Percentiles rank a stretch among this genome's conserved stretches.
phyloP scores from a whole-genome alignment of 92 coral and sea anemone genomes.

The Umimayanthus chanpuru region DNA sequence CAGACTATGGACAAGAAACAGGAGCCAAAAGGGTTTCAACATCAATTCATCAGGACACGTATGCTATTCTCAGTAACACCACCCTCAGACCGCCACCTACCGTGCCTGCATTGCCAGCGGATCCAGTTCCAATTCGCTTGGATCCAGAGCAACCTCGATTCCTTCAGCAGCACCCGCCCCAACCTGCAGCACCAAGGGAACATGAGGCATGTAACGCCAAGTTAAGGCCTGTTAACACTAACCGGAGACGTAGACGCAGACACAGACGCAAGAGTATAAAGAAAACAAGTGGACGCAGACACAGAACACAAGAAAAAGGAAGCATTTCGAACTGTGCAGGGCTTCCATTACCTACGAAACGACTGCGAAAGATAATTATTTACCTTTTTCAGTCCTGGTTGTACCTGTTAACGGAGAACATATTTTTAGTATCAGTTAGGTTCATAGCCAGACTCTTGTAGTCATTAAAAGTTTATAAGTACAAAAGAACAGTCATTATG shows the following conservation, averaged over 20 bases:
- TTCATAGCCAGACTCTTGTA: too few species aligned
- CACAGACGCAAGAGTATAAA: too few species aligned
- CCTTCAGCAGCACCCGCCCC: slow-evolving; percentile 90
- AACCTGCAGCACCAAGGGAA: slow-evolving; percentile 52
- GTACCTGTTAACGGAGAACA: slow-evolving; percentile 29
- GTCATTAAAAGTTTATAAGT: too few species aligned
- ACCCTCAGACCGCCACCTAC: slow-evolving; percentile 48
- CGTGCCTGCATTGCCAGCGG: slow-evolving; percentile 99
- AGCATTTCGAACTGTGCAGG: neutral
- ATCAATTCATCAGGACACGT: too few species aligned
- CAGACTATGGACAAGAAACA: too few species aligned
- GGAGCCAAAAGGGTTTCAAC: too few species aligned
- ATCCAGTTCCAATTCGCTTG: slow-evolving; percentile 97
- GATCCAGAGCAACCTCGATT: slow-evolving; percentile 96
- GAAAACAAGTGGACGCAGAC: too few species aligned
- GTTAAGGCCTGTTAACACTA: neutral
- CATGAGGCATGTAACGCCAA: neutral
- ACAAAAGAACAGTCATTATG: too few species aligned
- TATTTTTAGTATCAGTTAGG: too few species aligned
- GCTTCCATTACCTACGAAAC: neutral
- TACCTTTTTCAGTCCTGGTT: slow-evolving; percentile 52
- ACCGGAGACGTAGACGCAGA: too few species aligned
- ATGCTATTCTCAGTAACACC: neutral
- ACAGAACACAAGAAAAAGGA: too few species aligned
- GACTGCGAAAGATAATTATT: too few species aligned